Evolutionary conservation across 2,113 vertebrate genomes (phyloP), one percentile per base, ranked within the genome.

Genomic region (Chamaea fasciata): DNA sequence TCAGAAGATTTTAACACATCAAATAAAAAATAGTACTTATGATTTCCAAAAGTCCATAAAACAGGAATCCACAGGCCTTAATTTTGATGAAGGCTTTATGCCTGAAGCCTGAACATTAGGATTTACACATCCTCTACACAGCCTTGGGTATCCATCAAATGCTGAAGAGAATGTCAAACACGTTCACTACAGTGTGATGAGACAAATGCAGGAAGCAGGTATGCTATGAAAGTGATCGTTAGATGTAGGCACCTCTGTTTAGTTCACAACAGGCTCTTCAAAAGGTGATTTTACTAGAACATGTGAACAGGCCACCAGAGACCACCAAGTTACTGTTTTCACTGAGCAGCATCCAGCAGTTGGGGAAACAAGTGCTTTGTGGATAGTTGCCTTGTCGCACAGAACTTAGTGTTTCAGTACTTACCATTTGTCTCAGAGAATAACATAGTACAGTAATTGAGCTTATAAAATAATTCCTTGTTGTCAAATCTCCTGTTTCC

Each of bases 321-420:
- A 96, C 47, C 96, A 94, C 69, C 86, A 94, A 44, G 63, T 74
- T 84, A 37, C 69, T 75, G n/a, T 33, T 87, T 91, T 59, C 59
- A 63, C 42, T 57, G 10, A 59, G 39, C 53, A 73, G 35, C 24
- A 47, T 12, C 65, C 47, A 53, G 42, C 71, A 56, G 44, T 22
- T 46, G 22, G 46, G 42, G 77, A 53, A 76, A 59, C 6, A 74
- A 68, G 20, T 22, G 37, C 21, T 89, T 65, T 65, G 33, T 30
- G 0, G 13, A 68, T 24, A 50, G 13, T 31, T 76, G 22, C 23
- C 9, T 42, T 49, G 49, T 68, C 21, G 44, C 23, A 83, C 50
- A 39, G 85, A 69, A 75, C 41, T 47, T 13, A 42, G 33, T 26
- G 53, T 46, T 56, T 73, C 27, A 42, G 3, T 42, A 39, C 41